A percentile compares a stretch with the other conserved stretches of the same genome.
These are phyloP conservation scores for Odocoileus virginianus DNA, from an alignment of 2,113 vertebrate genomes.

Conservation along the genomic window DNA sequence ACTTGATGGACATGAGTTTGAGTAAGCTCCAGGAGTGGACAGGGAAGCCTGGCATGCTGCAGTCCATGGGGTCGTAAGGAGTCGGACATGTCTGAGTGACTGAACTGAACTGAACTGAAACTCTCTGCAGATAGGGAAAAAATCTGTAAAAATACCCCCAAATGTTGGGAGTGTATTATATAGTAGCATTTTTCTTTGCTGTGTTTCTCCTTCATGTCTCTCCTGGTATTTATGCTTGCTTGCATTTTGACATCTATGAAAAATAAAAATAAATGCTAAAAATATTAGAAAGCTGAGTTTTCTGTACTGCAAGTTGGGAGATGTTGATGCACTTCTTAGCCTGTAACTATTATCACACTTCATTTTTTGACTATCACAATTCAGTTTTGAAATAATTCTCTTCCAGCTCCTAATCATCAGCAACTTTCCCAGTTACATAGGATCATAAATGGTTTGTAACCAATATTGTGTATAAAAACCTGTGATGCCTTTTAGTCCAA, in stretches of 20 bases:
- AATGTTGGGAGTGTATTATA: neutral
- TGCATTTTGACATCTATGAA: neutral
- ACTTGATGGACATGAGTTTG: neutral
- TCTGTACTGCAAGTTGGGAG: neutral
- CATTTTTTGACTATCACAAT: neutral
- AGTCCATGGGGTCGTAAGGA: neutral
- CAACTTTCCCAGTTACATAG: neutral
- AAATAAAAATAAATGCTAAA: neutral
- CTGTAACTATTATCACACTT: neutral
- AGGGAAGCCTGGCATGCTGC: neutral
- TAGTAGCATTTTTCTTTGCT: neutral
- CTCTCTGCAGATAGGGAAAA: neutral
- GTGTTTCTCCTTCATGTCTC: neutral
- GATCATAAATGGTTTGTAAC: neutral
- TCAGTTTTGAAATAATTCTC: conserved; percentile 22
- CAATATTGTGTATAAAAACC: neutral
- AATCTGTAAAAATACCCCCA: neutral
- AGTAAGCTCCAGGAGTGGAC: neutral
- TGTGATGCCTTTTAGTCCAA: neutral
- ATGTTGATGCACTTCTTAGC: neutral
- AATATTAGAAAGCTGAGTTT: neutral
- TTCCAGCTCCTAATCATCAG: neutral
- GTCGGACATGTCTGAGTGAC: neutral
- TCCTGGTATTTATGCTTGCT: neutral
- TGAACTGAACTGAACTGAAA: neutral